Percentiles rank a stretch among this genome's conserved stretches.
phyloP scores from a whole-genome alignment of 2,113 vertebrate species.

The Pelecanoides urinatrix region DNA sequence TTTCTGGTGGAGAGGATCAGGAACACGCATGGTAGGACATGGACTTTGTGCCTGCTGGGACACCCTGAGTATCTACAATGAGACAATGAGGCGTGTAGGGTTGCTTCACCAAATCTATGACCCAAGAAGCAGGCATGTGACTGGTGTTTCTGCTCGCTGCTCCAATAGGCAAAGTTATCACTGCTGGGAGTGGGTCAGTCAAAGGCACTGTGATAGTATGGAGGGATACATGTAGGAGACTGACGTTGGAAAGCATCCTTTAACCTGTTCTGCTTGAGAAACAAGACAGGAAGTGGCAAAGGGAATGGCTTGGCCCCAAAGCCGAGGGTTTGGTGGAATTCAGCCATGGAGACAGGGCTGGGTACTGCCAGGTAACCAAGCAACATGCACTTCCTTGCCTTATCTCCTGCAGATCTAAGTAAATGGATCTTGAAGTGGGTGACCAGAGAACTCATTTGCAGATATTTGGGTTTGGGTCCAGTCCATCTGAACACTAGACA shows the following conservation, averaged over 20 bases:
- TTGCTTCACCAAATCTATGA: neutral
- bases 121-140: neutral
- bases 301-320: neutral
- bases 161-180: neutral
- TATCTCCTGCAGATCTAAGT: neutral
- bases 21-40: slow-evolving; percentile 60
- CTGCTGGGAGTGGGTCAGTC: neutral
- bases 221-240: neutral
- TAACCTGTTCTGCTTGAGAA: neutral
- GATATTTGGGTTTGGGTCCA: neutral
- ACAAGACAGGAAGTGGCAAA: neutral
- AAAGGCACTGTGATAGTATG: neutral
- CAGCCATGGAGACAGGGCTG: neutral
- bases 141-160: neutral
- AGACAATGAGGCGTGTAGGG: neutral
- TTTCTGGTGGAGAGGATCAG: slow-evolving; percentile 68
- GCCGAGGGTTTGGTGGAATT: neutral
- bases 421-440: neutral
- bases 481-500: neutral
- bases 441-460: neutral
- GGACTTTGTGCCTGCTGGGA: neutral
- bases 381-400: neutral
- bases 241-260: neutral
- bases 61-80: neutral
- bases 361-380: neutral